Evolutionary conservation across 2,113 vertebrate genomes (phyloP).

Genomic region (Galeopterus variegatus): DNA sequence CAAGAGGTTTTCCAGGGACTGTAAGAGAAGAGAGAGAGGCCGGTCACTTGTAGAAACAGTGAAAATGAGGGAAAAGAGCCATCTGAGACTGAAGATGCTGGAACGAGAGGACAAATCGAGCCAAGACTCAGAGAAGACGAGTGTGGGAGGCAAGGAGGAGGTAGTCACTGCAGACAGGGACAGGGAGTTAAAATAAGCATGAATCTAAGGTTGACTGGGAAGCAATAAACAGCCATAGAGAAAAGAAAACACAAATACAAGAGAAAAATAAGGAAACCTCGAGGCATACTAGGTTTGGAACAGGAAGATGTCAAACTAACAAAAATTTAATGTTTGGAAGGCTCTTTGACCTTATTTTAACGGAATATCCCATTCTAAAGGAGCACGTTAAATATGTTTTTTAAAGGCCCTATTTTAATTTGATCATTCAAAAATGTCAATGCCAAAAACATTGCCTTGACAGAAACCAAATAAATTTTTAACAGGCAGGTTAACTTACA

Average conservation of each 20-base stretch:
- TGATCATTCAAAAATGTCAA: slow-evolving; percentile 20
- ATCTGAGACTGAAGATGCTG: not conserved
- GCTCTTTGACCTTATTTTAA: slow-evolving; percentile 60
- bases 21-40: not conserved
- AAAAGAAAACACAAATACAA: not conserved
- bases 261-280: not conserved
- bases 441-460: slow-evolving; percentile 36
- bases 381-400: not conserved
- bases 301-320: slow-evolving; percentile 18
- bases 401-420: slow-evolving; percentile 54
- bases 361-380: slow-evolving; percentile 43
- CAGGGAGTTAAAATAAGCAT: not conserved
- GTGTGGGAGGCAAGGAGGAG: not conserved
- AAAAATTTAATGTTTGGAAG: slow-evolving; percentile 49
- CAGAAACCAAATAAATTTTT: slow-evolving; percentile 48
- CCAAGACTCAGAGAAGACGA: not conserved
- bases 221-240: not conserved
- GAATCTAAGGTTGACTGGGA: not conserved
- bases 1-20: not conserved
- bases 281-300: slow-evolving; percentile 17
- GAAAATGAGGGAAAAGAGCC: not conserved
- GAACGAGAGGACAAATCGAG: not conserved
- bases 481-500: slow-evolving; percentile 48
- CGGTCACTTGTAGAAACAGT: not conserved
- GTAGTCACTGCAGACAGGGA: not conserved